Conservation (phyloP, 1,140 invertebrate genomes). For the Drosophila subobscura region DNA sequence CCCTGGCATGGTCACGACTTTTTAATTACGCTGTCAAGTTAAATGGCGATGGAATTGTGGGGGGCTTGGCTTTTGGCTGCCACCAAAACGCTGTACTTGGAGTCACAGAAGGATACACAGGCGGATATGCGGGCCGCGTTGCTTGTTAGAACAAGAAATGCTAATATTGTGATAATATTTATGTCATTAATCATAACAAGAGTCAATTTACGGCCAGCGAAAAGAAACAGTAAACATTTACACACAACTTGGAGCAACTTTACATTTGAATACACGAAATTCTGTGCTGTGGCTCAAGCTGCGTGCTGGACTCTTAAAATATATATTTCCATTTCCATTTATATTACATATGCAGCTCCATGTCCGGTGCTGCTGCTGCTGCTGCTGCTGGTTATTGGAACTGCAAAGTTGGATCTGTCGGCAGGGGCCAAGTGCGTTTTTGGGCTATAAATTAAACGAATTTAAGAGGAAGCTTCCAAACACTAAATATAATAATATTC, state of each 20-base stretch:
- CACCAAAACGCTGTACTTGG: constrained; percentile 10
- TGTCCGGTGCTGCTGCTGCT: constrained; percentile 61
- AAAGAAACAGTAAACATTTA: constrained; percentile 10
- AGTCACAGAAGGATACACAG: constrained; percentile 21
- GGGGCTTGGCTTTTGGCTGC: background rate
- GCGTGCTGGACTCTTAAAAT: constrained; percentile 25
- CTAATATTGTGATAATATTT: constrained; percentile 46
- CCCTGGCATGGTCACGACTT: constrained; percentile 33
- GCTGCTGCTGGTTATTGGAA: constrained; percentile 43
- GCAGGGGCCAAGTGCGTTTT: constrained; percentile 49
- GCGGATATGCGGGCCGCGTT: constrained; percentile 20
- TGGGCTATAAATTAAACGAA: constrained; percentile 81
- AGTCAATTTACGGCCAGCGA: constrained; percentile 22
- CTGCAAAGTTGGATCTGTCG: constrained; percentile 50
- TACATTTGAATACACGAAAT: no score
- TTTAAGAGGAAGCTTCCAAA: constrained; percentile 66
- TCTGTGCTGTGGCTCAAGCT: background rate
- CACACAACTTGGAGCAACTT: constrained; percentile 10
- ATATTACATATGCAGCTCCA: constrained; percentile 53
- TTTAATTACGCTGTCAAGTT: constrained; percentile 60
- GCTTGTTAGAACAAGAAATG: constrained; percentile 7
- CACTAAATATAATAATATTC: constrained; percentile 75
- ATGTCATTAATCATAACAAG: constrained; percentile 38
- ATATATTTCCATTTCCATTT: constrained; percentile 35
- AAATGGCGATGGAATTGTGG: constrained; percentile 25